Evolutionary conservation across 2,888 invertebrate genomes (phyloP).

Genomic region (Nomada ferruginata): DNA sequence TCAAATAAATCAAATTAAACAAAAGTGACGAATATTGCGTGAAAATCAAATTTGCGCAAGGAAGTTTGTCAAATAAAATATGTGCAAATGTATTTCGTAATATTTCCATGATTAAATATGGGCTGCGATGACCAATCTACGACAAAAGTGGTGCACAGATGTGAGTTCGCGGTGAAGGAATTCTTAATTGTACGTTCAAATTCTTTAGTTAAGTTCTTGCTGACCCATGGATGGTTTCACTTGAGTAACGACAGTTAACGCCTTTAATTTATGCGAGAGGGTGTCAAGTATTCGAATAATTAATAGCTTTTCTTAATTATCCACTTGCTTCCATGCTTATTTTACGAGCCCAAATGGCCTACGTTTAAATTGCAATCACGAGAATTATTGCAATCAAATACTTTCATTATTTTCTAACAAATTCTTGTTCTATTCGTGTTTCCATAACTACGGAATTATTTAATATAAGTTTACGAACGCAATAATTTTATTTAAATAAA

Average conservation of each 20-base stretch:
- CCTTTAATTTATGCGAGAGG: conserved; percentile 35
- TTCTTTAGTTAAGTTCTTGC: conserved; percentile 44
- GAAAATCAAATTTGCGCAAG: too few species aligned
- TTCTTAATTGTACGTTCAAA: conserved; percentile 40
- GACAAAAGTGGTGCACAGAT: not conserved
- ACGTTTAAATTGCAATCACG: not conserved
- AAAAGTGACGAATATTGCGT: too few species aligned
- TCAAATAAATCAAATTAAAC: too few species aligned
- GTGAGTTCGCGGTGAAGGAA: conserved; percentile 8
- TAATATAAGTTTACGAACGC: too few species aligned
- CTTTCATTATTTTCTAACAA: not conserved
- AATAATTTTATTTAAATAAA: too few species aligned
- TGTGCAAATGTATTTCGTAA: too few species aligned
- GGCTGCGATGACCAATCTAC: too few species aligned
- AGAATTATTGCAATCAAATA: conserved; percentile 2
- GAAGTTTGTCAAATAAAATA: too few species aligned
- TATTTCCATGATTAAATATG: too few species aligned
- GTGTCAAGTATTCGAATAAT: conserved; percentile 36
- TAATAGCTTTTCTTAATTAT: conserved; percentile 34
- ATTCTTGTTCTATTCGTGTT: not conserved
- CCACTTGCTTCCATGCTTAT: conserved; percentile 4
- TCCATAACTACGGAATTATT: too few species aligned
- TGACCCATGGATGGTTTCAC: conserved; percentile 40
- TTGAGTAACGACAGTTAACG: conserved; percentile 38
- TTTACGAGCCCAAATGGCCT: not conserved